Evolutionary conservation across 2,888 invertebrate genomes (phyloP), one percentile per base, ranked within the genome.

Genomic region (Heteromurus nitidus): DNA sequence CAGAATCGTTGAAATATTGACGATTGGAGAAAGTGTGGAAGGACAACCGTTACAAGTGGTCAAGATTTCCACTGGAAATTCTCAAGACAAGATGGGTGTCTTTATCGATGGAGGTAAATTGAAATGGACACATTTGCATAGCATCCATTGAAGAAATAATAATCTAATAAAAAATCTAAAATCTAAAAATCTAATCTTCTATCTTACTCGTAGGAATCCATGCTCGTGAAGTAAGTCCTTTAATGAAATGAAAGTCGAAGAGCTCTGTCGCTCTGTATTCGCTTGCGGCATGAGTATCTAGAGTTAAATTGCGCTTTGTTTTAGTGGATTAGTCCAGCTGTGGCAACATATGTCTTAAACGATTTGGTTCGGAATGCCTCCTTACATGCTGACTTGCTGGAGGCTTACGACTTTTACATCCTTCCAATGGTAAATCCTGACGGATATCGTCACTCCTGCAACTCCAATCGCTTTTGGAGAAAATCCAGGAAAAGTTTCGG

Each of bases 41-140:
- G 75, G 60, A 18, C 67, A 70, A 20, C 80, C 83, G 13, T 50
- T 83, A 9, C 64, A 80, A 26, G 2, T 83, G 20, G 44, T 83
- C 5, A 80, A 75, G 72, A 70, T 83, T 26, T 80, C 83, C 13
- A 50, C 31, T 18, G 83, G 80, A 22, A 62, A 60, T 9, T 70
- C 70, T 9, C 3, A 20, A 2, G 22, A 22, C 9, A 83, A 80
- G 20, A 42, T 58, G 5, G 80, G 68, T 3, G 83, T 83, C 26
- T 83, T 80, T 55, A 75, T 83, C 55, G 83, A 83, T 30, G 83
- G 75, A 64, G 80, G 83, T 80, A 26, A 53, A 68, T 36, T n/a
- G n/a, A n/a, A n/a, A n/a, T n/a, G n/a, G n/a, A n/a, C n/a, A n/a
- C n/a, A n/a, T n/a, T n/a, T n/a, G n/a, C n/a, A n/a, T n/a, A n/a